Base-by-base conservation (phyloP, 2,113 vertebrate species). In the Pseudonaja textilis region DNA sequence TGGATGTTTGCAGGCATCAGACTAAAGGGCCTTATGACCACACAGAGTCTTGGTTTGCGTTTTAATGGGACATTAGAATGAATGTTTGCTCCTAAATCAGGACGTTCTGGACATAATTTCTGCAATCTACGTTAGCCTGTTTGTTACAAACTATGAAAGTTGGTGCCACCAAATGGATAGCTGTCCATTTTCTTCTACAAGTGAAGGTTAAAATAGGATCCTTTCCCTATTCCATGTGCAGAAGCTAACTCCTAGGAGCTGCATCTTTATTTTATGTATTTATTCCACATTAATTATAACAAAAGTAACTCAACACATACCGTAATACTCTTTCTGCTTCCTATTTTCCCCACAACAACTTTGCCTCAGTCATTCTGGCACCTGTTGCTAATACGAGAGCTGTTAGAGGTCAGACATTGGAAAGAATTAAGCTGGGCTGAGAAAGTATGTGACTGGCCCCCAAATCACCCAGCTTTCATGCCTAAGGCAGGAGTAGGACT, bases 31-130 rank as follows among this genome's bases (percentile, higher is more conserved):
- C 93, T 88, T 91, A 23, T 93, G 96, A 95, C 93, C 94, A 93
- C 2, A 92, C 93, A 93, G 93, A 94, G 93, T n/a, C 88, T 93
- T 87, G 92, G 90, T 92, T 94, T 92, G 88, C 93, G 90, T 94
- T 94, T 93, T 61, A 92, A 93, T 91, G 89, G 87, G 89, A 89
- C 93, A 92, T 88, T 93, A 85, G 93, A 93, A 95, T 91, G 0
- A 39, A 34, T 95, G 95, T 96, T 95, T 94, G 91, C 34, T 95
- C 91, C 74, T n/a, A 92, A 95, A 94, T 89, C 89, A 94, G 94
- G 93, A 95, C 85, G 92, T 93, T 86, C 45, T 18, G 34, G 6
- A 5, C 23, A 47, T 89, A 26, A n/a, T 4, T 56, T 56, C 23
- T 26, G 26, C 47, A 61, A 26, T 26, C 59, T 10, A 29, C 29